Conservation (phyloP, 2,797 vertebrate genomes). For the Passerculus sandwichensis region DNA sequence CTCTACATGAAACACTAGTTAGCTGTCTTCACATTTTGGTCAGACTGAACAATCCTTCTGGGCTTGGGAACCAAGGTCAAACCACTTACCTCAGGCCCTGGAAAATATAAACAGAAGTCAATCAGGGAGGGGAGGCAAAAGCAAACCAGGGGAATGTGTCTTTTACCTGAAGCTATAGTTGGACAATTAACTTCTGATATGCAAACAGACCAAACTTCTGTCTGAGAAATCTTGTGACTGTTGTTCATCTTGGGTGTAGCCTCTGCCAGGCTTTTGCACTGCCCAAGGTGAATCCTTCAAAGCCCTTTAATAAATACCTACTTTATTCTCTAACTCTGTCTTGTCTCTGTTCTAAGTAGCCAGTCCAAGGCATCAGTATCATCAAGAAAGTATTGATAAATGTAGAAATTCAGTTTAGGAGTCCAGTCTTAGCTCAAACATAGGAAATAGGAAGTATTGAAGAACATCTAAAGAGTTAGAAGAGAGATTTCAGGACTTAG, state of each 20-base stretch:
- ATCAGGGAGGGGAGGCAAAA: neutral
- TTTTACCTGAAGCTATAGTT: neutral
- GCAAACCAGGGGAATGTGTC: rapidly evolving
- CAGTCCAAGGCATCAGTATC: neutral
- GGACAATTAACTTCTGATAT: neutral
- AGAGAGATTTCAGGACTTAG: neutral
- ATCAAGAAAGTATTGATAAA: neutral
- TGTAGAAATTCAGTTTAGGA: neutral
- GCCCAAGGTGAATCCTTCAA: neutral
- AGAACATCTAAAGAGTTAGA: neutral
- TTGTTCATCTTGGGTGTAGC: neutral
- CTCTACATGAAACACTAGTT: neutral
- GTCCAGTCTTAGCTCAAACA: neutral
- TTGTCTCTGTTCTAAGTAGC: neutral
- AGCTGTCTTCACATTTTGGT: neutral
- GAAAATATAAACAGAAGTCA: neutral
- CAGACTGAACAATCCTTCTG: neutral
- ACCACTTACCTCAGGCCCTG: neutral
- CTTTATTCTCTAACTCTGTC: neutral
- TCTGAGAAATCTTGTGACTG: neutral
- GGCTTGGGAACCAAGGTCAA: neutral
- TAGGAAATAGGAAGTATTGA: neutral
- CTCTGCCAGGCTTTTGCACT: neutral
- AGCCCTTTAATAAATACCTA: neutral
- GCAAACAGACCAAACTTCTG: neutral